A percentile compares a stretch with the other conserved stretches of the same genome.
Evolutionary conservation across 1,140 invertebrate genomes (phyloP).

Genomic region (Paraescarpia echinospica): DNA sequence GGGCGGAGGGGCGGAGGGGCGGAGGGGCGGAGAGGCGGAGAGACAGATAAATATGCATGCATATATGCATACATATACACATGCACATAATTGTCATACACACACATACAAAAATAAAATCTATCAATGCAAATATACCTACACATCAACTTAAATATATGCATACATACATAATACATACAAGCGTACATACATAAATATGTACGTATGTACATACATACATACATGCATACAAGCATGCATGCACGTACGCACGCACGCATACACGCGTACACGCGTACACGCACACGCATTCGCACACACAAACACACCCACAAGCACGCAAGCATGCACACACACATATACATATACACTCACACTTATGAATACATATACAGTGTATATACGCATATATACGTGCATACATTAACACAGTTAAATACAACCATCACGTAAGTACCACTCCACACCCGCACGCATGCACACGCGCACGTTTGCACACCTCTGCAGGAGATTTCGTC

Average conservation of each 20-base stretch:
- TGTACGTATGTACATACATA: background rate
- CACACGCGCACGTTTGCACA: background rate
- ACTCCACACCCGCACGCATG: background rate
- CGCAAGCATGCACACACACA: background rate
- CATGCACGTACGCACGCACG: too few relatives aligned
- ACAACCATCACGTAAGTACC: too few relatives aligned
- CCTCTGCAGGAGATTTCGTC: background rate
- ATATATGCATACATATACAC: conserved; percentile 15
- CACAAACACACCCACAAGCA: background rate
- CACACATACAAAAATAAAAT: background rate
- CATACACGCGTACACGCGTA: too few relatives aligned
- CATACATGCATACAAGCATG: background rate
- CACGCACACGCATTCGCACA: too few relatives aligned
- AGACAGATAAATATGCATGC: background rate
- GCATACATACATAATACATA: conserved; percentile 2
- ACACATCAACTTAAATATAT: background rate
- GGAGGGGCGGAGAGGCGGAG: too few relatives aligned
- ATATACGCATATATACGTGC: too few relatives aligned
- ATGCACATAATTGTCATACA: background rate
- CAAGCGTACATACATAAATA: background rate
- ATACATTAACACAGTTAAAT: too few relatives aligned
- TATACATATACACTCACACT: background rate
- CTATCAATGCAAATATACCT: background rate
- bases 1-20: too few relatives aligned
- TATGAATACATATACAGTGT: too few relatives aligned